These are phyloP conservation scores for Cremastinae sp. DNA, from an alignment of 2,888 invertebrate genomes.

Conservation along the genomic window DNA sequence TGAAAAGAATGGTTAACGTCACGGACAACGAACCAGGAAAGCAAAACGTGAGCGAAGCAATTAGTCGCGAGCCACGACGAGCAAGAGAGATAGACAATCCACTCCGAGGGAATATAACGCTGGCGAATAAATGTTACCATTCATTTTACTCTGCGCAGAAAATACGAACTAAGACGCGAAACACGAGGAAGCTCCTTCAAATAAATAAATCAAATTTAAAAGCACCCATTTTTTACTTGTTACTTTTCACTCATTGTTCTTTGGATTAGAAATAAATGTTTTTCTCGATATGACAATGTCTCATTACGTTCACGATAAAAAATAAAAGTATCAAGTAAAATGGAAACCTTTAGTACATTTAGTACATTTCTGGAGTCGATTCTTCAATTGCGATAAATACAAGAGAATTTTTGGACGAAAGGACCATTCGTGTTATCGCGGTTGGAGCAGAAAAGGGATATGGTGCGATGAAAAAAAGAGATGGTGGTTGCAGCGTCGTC, in stretches of 20 bases:
- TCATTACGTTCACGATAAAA: no score
- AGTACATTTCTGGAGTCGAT: no score
- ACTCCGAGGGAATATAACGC: conserved; percentile 21
- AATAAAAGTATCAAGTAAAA: no score
- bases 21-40: conserved; percentile 30
- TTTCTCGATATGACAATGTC: no score
- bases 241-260: no score
- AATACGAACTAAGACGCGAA: background rate
- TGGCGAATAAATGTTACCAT: conserved; percentile 34
- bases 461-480: background rate
- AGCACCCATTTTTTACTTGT: no score
- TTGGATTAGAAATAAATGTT: no score
- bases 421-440: conserved; percentile 38
- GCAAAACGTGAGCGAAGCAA: conserved; percentile 41
- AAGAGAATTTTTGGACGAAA: background rate
- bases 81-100: conserved; percentile 25
- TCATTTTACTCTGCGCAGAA: conserved; percentile 16
- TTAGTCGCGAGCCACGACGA: no score
- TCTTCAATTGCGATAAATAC: no score
- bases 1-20: conserved; percentile 24
- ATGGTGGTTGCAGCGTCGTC: conserved; percentile 3
- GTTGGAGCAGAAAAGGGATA: background rate
- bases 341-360: no score
- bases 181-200: background rate
- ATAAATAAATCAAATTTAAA: no score